A percentile compares a stretch with the other conserved stretches of the same genome.
Conservation (phyloP, 2,888 invertebrate species). For the Anthrax anthrax region DNA sequence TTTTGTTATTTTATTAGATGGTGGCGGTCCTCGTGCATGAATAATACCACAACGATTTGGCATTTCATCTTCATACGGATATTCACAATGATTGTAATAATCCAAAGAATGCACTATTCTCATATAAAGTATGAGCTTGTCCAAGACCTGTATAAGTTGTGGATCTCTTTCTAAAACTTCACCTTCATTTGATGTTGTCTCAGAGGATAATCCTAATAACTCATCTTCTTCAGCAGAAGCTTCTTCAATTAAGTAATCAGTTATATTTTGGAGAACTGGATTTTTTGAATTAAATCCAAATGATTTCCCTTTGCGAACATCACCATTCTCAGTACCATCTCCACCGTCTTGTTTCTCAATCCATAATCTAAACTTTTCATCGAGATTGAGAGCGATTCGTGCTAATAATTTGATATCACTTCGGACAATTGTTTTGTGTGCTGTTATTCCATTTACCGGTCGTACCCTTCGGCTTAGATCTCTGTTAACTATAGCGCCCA, state of each 20-base stretch:
- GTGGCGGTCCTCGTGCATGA: conserved; percentile 85
- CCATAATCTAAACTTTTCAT: conserved; percentile 74
- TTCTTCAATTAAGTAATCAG: conserved; percentile 95
- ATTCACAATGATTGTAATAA: conserved; percentile 98
- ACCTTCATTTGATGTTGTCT: conserved; percentile 35
- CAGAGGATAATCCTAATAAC: conserved; percentile 51
- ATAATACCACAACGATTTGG: conserved; percentile 97
- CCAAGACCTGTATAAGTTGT: conserved; percentile 52
- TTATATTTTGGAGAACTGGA: conserved; percentile 91
- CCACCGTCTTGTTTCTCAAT: conserved; percentile 17
- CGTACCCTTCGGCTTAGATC: conserved; percentile 90
- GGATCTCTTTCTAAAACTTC: conserved; percentile 57
- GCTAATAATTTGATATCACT: conserved; percentile 89
- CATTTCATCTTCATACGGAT: conserved; percentile 99
- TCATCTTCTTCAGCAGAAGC: conserved; percentile 98
- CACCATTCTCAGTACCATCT: conserved; percentile 10
- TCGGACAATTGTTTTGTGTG: conserved; percentile 75
- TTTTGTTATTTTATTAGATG: conserved; percentile 54
- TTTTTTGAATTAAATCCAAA: conserved; percentile 71
- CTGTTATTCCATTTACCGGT: conserved; percentile 77
- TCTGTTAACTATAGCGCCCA: conserved; percentile 82
- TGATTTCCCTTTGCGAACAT: conserved; percentile 12
- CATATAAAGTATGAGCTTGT: conserved; percentile 78
- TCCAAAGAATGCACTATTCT: conserved; percentile 96
- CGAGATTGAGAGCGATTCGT: conserved; percentile 79